Base-by-base conservation (phyloP, 2,888 invertebrate species). In the Microplitis deprimator region DNA sequence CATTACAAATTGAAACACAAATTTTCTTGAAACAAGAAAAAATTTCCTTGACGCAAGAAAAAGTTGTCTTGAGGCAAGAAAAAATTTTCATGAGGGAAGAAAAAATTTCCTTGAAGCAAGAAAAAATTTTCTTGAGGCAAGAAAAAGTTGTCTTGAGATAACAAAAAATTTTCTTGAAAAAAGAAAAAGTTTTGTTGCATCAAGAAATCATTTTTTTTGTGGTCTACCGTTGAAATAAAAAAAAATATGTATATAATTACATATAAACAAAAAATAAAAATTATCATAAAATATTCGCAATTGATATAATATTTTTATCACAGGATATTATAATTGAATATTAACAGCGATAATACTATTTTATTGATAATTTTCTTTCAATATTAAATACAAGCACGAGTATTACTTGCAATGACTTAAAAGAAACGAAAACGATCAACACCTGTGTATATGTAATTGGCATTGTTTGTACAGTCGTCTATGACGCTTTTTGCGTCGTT, bases 391-490 rank as follows among this genome's bases (percentile, higher is more conserved):
- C 10, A 39, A 20, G 16, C 60, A 38, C 50, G 50, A 50, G n/a
- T 62, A 64, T 40, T 39, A 8, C 61, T 61, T 68, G 68, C 75
- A 67, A 59, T 68, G 59, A 79, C 79, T 72, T 79, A 61, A 76
- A 79, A 79, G 77, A 81, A 79, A 69, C 62, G 77, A 78, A 40
- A 61, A 81, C 79, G 81, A 85, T 87, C 82, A 86, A 86, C 88
- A 86, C 85, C 85, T 87, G 87, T 87, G 87, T 85, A 83, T 83
- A 87, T 84, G 83, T 87, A 88, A 88, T 88, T 88, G 87, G 84
- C 85, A 80, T 83, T 86, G 84, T 89, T 89, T 88, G 86, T 83
- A 82, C 88, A 89, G 87, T 83, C 85, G 84, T 82, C 82, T 77
- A 75, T 76, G 73, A 80, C 75, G 67, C 74, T 77, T 72, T 75